phyloP scores from a whole-genome alignment of 2,113 vertebrate species.

The Sus scrofa region DNA sequence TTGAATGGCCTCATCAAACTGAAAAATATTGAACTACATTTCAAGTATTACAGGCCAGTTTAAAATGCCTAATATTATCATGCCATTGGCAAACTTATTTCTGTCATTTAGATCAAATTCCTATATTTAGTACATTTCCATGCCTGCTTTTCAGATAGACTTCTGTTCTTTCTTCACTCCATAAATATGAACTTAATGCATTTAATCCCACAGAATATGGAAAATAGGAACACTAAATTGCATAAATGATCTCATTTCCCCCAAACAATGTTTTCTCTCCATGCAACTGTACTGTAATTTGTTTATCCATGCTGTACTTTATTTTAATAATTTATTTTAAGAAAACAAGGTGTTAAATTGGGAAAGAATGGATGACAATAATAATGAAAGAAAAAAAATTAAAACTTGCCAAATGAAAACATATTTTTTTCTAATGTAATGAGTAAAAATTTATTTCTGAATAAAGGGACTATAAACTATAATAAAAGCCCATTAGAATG shows the following conservation, averaged over 20 bases:
- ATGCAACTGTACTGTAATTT: neutral
- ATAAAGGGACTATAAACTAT: neutral
- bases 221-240: constrained; percentile 64
- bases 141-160: constrained; percentile 62
- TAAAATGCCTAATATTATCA: constrained; percentile 80
- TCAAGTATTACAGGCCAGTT: constrained; percentile 83
- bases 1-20: constrained; percentile 83
- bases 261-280: neutral
- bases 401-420: neutral
- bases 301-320: neutral
- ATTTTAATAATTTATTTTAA: constrained; percentile 52
- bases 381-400: neutral
- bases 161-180: constrained; percentile 57
- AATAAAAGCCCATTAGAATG: neutral
- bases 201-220: constrained; percentile 80
- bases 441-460: neutral
- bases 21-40: constrained; percentile 80
- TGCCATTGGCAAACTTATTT: constrained; percentile 83
- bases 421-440: neutral
- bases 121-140: constrained; percentile 79
- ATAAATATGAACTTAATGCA: constrained; percentile 72
- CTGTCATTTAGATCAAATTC: constrained; percentile 86
- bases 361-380: neutral
- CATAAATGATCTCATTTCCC: constrained; percentile 36
- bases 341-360: neutral